Conservation (phyloP, 2,113 vertebrate species). For the Murina feae region DNA sequence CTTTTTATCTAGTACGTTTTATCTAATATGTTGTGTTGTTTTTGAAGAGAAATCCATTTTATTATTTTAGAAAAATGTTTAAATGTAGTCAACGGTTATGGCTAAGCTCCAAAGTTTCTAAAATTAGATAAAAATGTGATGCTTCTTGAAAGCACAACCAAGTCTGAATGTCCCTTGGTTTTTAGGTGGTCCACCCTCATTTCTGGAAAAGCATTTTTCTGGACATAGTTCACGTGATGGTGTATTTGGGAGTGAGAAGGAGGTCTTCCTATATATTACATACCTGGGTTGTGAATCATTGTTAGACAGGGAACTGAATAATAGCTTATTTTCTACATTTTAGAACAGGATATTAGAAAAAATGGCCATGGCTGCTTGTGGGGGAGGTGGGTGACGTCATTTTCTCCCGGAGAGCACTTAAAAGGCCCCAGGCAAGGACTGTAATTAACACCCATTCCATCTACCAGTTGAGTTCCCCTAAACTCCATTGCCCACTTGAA, state of each 20-base stretch:
- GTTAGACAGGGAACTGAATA: background rate
- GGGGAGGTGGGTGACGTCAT: background rate
- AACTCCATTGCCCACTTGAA: constrained; percentile 55
- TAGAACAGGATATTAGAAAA: background rate
- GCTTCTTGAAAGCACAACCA: background rate
- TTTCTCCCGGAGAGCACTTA: background rate
- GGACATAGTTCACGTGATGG: background rate
- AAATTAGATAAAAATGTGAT: background rate
- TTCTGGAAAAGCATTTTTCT: background rate
- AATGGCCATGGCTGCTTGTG: background rate
- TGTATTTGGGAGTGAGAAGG: background rate
- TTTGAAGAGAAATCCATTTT: background rate
- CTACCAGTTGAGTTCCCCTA: background rate
- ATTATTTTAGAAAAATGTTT: background rate
- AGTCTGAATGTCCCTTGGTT: background rate
- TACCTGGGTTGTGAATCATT: background rate
- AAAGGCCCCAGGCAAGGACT: background rate
- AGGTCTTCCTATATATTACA: background rate
- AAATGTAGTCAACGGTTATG: background rate
- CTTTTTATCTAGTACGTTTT: background rate
- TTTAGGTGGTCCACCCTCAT: background rate
- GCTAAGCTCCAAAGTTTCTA: background rate
- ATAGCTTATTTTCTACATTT: constrained; percentile 7
- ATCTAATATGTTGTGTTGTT: background rate
- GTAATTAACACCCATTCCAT: constrained; percentile 47